Evolutionary conservation across 1,140 invertebrate genomes (phyloP), one percentile per base, ranked within the genome.

Genomic region (Drosophila mauritiana): DNA sequence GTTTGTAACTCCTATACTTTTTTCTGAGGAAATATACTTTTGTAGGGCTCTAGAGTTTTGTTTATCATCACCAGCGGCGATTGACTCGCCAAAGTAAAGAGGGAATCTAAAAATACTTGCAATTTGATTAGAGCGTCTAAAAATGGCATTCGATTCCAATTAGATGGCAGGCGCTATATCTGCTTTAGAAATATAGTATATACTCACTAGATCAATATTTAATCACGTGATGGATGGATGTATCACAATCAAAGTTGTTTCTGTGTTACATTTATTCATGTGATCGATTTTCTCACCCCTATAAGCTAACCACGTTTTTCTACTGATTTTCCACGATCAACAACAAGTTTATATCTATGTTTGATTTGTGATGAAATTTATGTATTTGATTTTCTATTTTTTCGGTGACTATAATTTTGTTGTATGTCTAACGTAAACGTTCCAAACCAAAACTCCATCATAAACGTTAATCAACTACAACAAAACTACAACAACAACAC

Each of bases 351-450:
- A 15, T 69, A 52, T 65, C 34, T 64, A 76, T 48, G 52, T 40
- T 76, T 75, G 20, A 76, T 67, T 75, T 76, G 73, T 68, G 73
- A 76, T 76, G 56, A 53, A 73, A 77, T 84, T 85, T 85, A 73
- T 80, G 58, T 56, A 81, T 85, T 77, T 85, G 57, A 81, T 82
- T 88, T 89, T 90, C 78, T 85, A 76, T 89, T 90, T 89, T 78
- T 90, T 78, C 57, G 77, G 85, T 80, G 65, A 46, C 58, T 80
- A 72, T 78, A 75, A 78, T 86, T 70, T 86, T 84, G 75, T 78
- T 78, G 76, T 79, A 75, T 78, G 67, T 70, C 67, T 74, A 75
- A 75, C 73, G 73, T 65, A 75, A 75, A 65, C 76, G 76, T 42
- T 52, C 22, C 40, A 65, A 75, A 65, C 20, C 46, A 52, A 70